These are phyloP conservation scores for Lasioglossum zephyrum DNA, from an alignment of 2,888 invertebrate genomes.

Conservation along the genomic window DNA sequence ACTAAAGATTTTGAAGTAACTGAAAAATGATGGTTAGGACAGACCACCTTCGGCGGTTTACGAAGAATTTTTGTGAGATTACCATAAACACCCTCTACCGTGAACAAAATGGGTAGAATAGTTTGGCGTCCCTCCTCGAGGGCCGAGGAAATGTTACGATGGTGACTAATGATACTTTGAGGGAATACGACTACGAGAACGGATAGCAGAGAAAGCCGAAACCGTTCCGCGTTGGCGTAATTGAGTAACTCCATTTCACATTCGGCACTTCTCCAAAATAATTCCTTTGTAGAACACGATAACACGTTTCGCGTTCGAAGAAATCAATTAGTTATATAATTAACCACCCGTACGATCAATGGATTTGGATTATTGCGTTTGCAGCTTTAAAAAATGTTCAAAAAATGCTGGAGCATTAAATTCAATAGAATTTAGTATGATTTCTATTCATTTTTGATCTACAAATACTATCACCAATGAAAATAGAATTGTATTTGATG, in stretches of 20 bases:
- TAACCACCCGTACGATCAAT: neutral
- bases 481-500: no score
- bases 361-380: no score
- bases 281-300: neutral
- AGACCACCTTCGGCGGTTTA: slow-evolving; percentile 72
- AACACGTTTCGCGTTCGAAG: neutral
- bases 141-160: slow-evolving; percentile 68
- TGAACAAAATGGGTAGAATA: slow-evolving; percentile 71
- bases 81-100: slow-evolving; percentile 78
- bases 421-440: no score
- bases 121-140: slow-evolving; percentile 71
- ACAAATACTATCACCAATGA: no score
- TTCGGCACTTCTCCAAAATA: neutral
- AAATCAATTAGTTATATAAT: neutral
- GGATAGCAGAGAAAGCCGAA: slow-evolving; percentile 71
- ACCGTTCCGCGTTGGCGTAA: slow-evolving; percentile 34
- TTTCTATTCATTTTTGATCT: no score
- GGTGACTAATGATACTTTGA: slow-evolving; percentile 80
- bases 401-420: no score
- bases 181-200: slow-evolving; percentile 64
- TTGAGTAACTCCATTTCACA: neutral
- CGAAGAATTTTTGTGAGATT: slow-evolving; percentile 72
- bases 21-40: slow-evolving; percentile 71
- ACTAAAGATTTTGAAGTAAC: slow-evolving; percentile 40
- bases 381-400: no score